phyloP scores from a whole-genome alignment of 2,888 invertebrate genomes.

The Volucella bombylans region DNA sequence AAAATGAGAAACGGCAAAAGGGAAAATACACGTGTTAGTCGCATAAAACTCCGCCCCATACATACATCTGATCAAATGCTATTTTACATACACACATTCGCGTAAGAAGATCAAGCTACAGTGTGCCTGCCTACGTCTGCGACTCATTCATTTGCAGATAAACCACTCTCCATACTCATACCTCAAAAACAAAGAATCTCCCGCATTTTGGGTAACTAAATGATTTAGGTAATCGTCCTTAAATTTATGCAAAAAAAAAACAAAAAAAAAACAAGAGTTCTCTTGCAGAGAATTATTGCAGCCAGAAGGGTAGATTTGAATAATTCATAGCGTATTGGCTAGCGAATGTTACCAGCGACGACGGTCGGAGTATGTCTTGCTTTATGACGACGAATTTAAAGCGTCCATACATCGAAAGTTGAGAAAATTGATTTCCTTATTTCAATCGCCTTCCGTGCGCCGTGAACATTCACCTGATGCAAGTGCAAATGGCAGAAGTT shows the following conservation, averaged over 20 bases:
- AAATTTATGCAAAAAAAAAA: conserved; percentile 62
- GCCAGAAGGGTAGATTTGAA: conserved; percentile 60
- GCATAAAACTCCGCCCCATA: not conserved
- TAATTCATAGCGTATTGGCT: conserved; percentile 64
- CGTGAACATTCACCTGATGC: conserved; percentile 63
- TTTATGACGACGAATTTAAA: conserved; percentile 64
- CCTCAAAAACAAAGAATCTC: conserved; percentile 35
- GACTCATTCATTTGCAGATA: conserved; percentile 58
- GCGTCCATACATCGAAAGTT: conserved; percentile 35
- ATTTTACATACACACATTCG: not conserved
- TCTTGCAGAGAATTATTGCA: conserved; percentile 69
- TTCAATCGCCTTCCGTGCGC: conserved; percentile 27
- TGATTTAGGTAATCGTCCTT: conserved; percentile 73
- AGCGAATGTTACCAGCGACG: conserved; percentile 7
- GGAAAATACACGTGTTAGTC: conserved; percentile 38
- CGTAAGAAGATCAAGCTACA: conserved; percentile 47
- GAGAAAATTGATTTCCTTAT: conserved; percentile 63
- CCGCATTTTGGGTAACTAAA: conserved; percentile 60
- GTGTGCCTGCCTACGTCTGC: not conserved
- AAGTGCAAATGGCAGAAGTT: conserved; percentile 45
- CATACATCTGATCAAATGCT: not conserved
- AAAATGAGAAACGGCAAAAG: too few species aligned
- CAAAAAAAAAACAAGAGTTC: conserved; percentile 11
- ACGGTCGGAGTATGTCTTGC: conserved; percentile 31
- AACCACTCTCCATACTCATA: conserved; percentile 14